phyloP scores from a whole-genome alignment of 2,888 invertebrate species.

The Notocelia uddmanniana region DNA sequence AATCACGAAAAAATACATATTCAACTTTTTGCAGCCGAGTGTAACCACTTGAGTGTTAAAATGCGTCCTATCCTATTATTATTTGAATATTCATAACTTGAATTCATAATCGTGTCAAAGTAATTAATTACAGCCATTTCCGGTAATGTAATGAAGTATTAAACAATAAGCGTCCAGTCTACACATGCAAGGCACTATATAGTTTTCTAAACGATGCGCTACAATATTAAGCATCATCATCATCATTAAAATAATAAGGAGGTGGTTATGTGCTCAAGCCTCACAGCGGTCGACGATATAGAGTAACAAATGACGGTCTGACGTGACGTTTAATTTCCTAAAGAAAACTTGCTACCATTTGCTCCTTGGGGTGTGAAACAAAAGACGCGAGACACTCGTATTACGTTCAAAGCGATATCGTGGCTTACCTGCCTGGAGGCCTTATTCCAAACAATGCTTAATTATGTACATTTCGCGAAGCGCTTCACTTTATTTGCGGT shows the following conservation, averaged over 20 bases:
- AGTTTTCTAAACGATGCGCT: background rate
- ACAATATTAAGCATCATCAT: background rate
- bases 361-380: conserved; percentile 33
- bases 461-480: conserved; percentile 35
- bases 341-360: conserved; percentile 40
- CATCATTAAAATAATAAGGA: background rate
- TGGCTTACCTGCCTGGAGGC: conserved; percentile 32
- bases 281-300: conserved; percentile 14
- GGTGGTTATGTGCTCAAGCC: background rate
- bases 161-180: background rate
- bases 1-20: no score
- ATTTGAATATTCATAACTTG: background rate
- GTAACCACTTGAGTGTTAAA: background rate
- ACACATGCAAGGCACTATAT: background rate
- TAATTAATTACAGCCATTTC: background rate
- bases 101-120: background rate
- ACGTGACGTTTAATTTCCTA: conserved; percentile 45
- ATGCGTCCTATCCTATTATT: background rate
- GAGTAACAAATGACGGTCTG: conserved; percentile 41
- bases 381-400: conserved; percentile 36
- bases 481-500: conserved; percentile 20
- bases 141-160: background rate
- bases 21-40: no score
- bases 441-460: conserved; percentile 38
- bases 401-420: conserved; percentile 27